Evolutionary conservation across 2,888 invertebrate species (phyloP).

Genomic region (Priocnemis perturbator): DNA sequence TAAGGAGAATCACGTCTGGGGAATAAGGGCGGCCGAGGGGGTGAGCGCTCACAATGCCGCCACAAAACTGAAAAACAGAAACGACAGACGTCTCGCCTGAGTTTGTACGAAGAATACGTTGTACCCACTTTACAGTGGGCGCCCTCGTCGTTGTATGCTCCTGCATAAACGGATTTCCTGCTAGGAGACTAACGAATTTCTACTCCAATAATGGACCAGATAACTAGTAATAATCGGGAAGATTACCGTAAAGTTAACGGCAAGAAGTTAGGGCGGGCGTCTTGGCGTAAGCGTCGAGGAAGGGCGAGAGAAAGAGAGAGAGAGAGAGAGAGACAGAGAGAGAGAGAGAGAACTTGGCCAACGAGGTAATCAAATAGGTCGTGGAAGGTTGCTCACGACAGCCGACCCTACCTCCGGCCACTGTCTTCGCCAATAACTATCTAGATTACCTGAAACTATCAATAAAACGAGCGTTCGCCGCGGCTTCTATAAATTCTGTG

Average conservation of each 20-base stretch:
- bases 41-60: too few relatives aligned
- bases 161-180: too few relatives aligned
- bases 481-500: not conserved
- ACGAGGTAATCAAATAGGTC: slow-evolving; percentile 24
- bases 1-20: too few relatives aligned
- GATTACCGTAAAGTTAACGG: slow-evolving; percentile 5
- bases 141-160: too few relatives aligned
- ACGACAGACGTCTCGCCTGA: too few relatives aligned
- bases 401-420: slow-evolving; percentile 17
- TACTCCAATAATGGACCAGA: too few relatives aligned
- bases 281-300: not conserved
- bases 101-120: too few relatives aligned
- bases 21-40: too few relatives aligned
- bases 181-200: too few relatives aligned
- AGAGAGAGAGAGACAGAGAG: slow-evolving; percentile 7
- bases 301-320: not conserved
- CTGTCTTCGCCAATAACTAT: slow-evolving; percentile 67
- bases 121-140: too few relatives aligned
- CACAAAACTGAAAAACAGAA: too few relatives aligned
- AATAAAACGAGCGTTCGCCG: slow-evolving; percentile 58
- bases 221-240: not conserved
- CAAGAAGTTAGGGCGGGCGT: not conserved
- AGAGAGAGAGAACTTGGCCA: slow-evolving; percentile 5
- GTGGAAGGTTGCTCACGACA: slow-evolving; percentile 18
- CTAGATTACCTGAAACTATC: slow-evolving; percentile 60